Evolutionary conservation across 2,113 vertebrate species (phyloP).

Genomic region (Numida meleagris): DNA sequence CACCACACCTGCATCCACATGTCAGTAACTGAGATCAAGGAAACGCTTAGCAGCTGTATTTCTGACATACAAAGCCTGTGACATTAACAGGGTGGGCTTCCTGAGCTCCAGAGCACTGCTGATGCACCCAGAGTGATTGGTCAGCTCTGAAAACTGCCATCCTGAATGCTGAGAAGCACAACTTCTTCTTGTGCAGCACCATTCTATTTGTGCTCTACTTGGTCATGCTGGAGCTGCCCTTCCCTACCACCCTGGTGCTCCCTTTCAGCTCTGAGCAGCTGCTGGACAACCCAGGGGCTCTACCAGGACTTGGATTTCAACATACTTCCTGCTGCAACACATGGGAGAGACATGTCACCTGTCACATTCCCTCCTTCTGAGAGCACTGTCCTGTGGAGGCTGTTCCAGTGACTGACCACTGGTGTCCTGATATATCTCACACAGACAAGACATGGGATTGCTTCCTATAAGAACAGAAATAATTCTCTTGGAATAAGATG

Average conservation of each 20-base stretch:
- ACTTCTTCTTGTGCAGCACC: background rate
- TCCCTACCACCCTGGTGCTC: background rate
- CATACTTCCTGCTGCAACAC: background rate
- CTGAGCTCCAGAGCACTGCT: background rate
- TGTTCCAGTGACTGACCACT: background rate
- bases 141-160: background rate
- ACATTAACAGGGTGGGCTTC: rapidly evolving
- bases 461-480: background rate
- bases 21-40: background rate
- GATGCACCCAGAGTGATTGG: background rate
- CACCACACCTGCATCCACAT: background rate
- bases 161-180: rapidly evolving
- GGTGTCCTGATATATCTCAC: background rate
- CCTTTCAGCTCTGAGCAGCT: background rate
- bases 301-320: background rate
- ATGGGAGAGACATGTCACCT: background rate
- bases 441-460: background rate
- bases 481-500: background rate
- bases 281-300: background rate
- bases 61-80: background rate
- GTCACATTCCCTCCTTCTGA: background rate
- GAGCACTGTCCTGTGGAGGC: too few relatives aligned
- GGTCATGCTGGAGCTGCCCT: background rate
- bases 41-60: background rate
- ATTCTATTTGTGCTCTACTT: background rate